Evolutionary conservation across 2,113 vertebrate genomes (phyloP), one percentile per base, ranked within the genome.

Genomic region (Dendropsophus ebraccatus): DNA sequence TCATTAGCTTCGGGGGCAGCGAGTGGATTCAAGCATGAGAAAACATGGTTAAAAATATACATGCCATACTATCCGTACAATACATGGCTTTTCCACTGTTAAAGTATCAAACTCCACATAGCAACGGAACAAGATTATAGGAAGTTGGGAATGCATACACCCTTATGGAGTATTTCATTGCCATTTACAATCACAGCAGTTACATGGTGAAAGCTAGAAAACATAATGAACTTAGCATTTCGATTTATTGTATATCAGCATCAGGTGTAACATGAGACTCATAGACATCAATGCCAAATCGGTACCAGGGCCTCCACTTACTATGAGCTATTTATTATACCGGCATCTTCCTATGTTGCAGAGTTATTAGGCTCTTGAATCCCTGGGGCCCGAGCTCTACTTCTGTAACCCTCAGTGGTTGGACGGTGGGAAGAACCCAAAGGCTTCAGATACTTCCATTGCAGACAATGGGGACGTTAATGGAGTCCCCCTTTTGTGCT

Each of bases 1-100:
- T 74, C 82, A 84, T 60, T 58, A 74, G 69, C 32, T 58, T 69
- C 74, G 67, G 49, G 35, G 81, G 67, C 49, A 83, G 65, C 70
- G 32, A 54, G 25, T 72, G 9, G 41, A 19, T 52, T 82, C 28
- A 25, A n/a, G 54, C 30, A 80, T 5, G 37, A 37, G 21, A 80
- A 80, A 60, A 78, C 19, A 21, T 45, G 54, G n/a, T 37, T 80
- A 62, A 80, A 80, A 80, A 80, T 80, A 80, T 17, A 41, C 6
- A 41, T 47, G 76, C n/a, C 50, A 12, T 80, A 54, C 77, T 5
- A 3, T 23, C 45, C 41, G 13, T 41, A n/a, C 5, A 60, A 60
- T 60, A 16, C 8, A 78, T 11, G 25, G 32, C 8, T 21, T 21
- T 17, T 30, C 13, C 21, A 16, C 13, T 49, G 14, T 25, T 52